phyloP scores from a whole-genome alignment of 2,888 invertebrate species.

The Trissolcus brochymenae region DNA sequence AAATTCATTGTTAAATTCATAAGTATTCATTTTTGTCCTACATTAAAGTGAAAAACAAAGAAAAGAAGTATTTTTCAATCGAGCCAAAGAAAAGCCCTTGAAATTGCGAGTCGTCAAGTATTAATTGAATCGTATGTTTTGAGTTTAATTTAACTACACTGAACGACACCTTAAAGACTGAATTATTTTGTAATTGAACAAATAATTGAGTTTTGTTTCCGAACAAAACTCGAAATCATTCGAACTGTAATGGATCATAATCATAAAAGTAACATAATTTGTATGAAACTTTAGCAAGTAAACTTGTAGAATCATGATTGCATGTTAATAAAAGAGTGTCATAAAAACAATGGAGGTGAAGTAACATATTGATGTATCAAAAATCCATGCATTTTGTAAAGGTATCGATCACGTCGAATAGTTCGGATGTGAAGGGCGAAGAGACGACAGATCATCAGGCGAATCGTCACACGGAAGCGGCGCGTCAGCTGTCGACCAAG shows the following conservation, averaged over 20 bases:
- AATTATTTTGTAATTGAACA: no score
- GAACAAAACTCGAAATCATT: no score
- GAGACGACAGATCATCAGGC: conserved; percentile 63
- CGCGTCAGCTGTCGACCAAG: conserved; percentile 61
- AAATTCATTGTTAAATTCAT: conserved; percentile 49
- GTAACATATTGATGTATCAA: not conserved
- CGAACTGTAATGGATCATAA: no score
- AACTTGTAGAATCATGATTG: not conserved
- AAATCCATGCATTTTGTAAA: conserved; percentile 9
- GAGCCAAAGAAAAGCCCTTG: conserved; percentile 53
- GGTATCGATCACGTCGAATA: conserved; percentile 56
- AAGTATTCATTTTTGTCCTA: conserved; percentile 13
- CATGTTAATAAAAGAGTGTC: not conserved
- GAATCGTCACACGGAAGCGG: conserved; percentile 63
- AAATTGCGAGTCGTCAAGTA: conserved; percentile 7
- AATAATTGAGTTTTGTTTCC: no score
- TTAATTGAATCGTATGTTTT: not conserved
- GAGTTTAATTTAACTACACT: not conserved
- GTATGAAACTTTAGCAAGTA: no score
- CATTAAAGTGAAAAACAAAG: not conserved
- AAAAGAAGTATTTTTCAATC: not conserved
- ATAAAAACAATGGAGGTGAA: not conserved
- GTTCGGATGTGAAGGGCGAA: conserved; percentile 61
- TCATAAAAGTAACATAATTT: no score
- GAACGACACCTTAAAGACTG: not conserved